Evolutionary conservation across 2,113 vertebrate genomes (phyloP), one percentile per base, ranked within the genome.

Genomic region (Erpornis zantholeuca): DNA sequence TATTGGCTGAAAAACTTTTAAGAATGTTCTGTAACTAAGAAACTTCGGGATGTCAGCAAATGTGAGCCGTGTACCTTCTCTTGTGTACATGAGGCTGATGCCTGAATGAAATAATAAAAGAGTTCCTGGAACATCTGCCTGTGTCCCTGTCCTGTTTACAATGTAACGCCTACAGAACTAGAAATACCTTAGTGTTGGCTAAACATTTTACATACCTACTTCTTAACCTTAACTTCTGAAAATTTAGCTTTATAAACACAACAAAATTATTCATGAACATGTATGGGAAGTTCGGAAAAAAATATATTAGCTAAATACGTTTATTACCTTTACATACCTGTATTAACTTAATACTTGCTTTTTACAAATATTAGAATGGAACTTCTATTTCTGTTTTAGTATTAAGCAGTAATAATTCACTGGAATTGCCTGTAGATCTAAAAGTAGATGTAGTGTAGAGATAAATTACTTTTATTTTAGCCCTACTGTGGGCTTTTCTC

Each of bases 361-460:
- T 82, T n/a, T 61, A 10, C 11, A 78, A 29, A 65, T 11, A 18
- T 69, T 83, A 33, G 3, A 49, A 38, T n/a, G 19, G 4, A 5
- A 0, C 7, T 82, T 70, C 38, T 45, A 1, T 15, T 63, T 5
- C 33, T 52, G 15, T 38, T 89, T 81, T 29, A 6, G 9, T 50
- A 50, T 42, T 59, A 42, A 76, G n/a, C 9, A 63, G 27, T 25
- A 79, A 53, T 27, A 86, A 54, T 22, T 83, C 84, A 45, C 9
- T 13, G 72, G 23, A 71, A 57, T 59, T 9, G 4, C 42, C 29
- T 53, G 23, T 63, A 73, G 18, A 24, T 52, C 28, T 44, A 19
- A 65, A 77, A 69, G 7, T 4, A 56, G 25, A 64, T 18, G 3
- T 23, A 44, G 3, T 11, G 8, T 9, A 0, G 1, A 52, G 18